phyloP scores from a whole-genome alignment of 2,888 invertebrate species.

The Amitus sp. region DNA sequence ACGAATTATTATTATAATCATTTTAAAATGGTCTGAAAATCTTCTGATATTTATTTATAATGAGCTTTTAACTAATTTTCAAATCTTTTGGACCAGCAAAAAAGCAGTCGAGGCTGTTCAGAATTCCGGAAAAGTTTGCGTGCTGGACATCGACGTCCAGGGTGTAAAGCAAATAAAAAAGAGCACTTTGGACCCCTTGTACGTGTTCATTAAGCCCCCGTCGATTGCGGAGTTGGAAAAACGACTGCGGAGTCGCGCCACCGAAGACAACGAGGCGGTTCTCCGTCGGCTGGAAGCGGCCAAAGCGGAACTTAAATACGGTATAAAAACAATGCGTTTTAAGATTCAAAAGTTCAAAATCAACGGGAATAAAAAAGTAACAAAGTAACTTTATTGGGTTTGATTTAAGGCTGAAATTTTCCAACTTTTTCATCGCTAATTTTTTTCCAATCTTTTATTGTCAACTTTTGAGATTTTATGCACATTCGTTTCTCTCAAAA shows the following conservation, averaged over 20 bases:
- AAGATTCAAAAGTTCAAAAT: neutral
- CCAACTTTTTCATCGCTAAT: no score
- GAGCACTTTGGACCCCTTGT: constrained; percentile 83
- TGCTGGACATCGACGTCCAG: constrained; percentile 94
- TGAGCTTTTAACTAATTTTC: no score
- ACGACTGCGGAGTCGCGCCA: constrained; percentile 80
- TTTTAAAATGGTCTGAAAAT: no score
- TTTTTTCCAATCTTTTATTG: no score
- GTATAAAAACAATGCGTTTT: constrained; percentile 63
- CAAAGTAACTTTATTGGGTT: no score
- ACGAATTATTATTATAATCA: no score
- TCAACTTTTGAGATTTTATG: no score
- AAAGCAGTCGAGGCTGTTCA: constrained; percentile 85
- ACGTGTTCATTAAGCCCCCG: constrained; percentile 94
- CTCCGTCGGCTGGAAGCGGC: constrained; percentile 82
- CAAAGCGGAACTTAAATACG: constrained; percentile 84
- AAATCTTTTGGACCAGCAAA: no score
- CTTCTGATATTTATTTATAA: no score
- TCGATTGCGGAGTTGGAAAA: constrained; percentile 80
- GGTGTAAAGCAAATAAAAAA: constrained; percentile 91
- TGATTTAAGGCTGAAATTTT: no score
- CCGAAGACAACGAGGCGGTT: constrained; percentile 91
- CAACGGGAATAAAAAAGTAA: neutral
- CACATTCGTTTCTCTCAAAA: no score
- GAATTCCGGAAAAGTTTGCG: constrained; percentile 84